Percentiles rank a stretch among this genome's conserved stretches.
phyloP scores from a whole-genome alignment of 2,888 invertebrate species.

The Drosophila merina region DNA sequence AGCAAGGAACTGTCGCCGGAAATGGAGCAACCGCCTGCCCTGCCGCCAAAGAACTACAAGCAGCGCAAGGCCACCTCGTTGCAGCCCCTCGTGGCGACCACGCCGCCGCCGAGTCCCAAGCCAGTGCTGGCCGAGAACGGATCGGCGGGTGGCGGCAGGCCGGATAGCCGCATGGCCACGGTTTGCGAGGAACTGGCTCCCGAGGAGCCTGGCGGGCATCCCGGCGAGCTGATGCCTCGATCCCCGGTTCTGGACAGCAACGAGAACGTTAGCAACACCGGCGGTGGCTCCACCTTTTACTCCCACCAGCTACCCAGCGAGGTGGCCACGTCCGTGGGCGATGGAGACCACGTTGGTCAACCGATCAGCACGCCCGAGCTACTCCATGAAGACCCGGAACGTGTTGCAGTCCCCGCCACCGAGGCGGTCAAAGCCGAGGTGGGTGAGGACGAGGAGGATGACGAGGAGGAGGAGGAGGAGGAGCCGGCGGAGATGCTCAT shows the following conservation, averaged over 20 bases:
- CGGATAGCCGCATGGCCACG: conserved; percentile 84
- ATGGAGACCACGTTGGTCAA: conserved; percentile 7
- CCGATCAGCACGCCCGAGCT: conserved; percentile 56
- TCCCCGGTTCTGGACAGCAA: conserved; percentile 40
- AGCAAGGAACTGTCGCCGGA: conserved; percentile 76
- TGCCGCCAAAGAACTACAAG: conserved; percentile 86
- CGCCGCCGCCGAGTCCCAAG: conserved; percentile 84
- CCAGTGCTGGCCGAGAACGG: conserved; percentile 62
- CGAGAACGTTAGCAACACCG: conserved; percentile 48
- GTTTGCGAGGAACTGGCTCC: conserved; percentile 79
- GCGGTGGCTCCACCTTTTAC: conserved; percentile 50
- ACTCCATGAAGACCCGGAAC: conserved; percentile 16
- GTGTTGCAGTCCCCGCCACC: background rate
- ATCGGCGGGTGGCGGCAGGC: conserved; percentile 42
- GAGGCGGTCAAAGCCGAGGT: background rate
- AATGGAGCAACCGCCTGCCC: conserved; percentile 85
- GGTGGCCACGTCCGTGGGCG: conserved; percentile 9
- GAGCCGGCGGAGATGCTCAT: conserved; percentile 50
- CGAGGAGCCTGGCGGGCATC: conserved; percentile 14
- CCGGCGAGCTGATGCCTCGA: conserved; percentile 7
- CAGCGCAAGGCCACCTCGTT: conserved; percentile 71
- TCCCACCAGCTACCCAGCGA: conserved; percentile 77
- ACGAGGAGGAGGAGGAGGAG: conserved; percentile 40
- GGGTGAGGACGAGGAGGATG: conserved; percentile 8
- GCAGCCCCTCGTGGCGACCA: conserved; percentile 83